phyloP scores from a whole-genome alignment of 1,140 invertebrate species.

The Bombus difficillimus region DNA sequence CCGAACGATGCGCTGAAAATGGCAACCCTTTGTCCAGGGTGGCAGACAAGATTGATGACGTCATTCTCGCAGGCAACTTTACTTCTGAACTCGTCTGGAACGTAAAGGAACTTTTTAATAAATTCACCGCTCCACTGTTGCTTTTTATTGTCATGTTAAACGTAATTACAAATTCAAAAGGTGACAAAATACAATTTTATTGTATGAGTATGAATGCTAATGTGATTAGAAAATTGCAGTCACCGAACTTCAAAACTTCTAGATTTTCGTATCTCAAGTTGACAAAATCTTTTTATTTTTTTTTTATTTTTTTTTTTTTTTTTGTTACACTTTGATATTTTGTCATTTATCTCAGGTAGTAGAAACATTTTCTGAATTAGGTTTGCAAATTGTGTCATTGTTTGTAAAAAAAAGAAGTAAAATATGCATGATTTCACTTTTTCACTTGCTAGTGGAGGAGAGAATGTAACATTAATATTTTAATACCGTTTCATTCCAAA shows the following conservation, averaged over 20 bases:
- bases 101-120: conserved; percentile 68
- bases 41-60: conserved; percentile 90
- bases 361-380: too few relatives aligned
- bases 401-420: too few relatives aligned
- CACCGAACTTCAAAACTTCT: not conserved
- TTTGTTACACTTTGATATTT: not conserved
- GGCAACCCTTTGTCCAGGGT: conserved; percentile 92
- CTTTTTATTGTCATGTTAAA: conserved; percentile 16
- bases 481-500: not conserved
- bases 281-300: not conserved
- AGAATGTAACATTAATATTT: not conserved
- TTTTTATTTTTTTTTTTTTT: too few relatives aligned
- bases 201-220: not conserved
- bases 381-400: too few relatives aligned
- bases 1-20: conserved; percentile 96
- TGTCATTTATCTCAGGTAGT: not conserved
- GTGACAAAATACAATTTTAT: not conserved
- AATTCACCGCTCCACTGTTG: conserved; percentile 21
- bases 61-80: conserved; percentile 96
- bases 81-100: conserved; percentile 94
- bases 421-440: not conserved
- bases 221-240: too few relatives aligned
- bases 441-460: too few relatives aligned
- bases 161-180: conserved; percentile 26
- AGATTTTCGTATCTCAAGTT: not conserved